A percentile compares a stretch with the other conserved stretches of the same genome.
Evolutionary conservation across 2,888 invertebrate genomes (phyloP).

Genomic region (Leucozona laternaria): DNA sequence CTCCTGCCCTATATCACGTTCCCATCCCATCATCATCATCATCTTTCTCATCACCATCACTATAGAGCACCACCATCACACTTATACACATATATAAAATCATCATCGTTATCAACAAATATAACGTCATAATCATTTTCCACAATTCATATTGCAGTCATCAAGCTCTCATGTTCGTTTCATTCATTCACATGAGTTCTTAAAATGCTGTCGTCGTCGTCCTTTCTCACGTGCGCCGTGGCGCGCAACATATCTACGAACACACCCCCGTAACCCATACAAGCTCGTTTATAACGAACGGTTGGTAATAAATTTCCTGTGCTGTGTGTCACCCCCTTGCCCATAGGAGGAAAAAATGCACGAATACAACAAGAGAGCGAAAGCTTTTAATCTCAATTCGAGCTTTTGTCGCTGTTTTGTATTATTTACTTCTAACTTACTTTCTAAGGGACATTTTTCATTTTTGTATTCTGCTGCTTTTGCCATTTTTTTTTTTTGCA

Average conservation of each 20-base stretch:
- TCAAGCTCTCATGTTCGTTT: conserved; percentile 72
- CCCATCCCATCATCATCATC: conserved; percentile 68
- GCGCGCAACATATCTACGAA: conserved; percentile 55
- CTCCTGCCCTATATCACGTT: conserved; percentile 27
- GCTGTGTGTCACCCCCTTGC: conserved; percentile 50
- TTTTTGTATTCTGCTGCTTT: conserved; percentile 25
- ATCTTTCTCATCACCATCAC: conserved; percentile 40
- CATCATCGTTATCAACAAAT: conserved; percentile 68
- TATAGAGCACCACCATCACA: conserved; percentile 50
- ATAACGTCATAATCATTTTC: conserved; percentile 69
- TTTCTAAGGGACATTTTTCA: conserved; percentile 28
- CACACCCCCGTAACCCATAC: conserved; percentile 56
- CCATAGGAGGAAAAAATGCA: conserved; percentile 22
- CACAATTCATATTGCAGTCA: conserved; percentile 75
- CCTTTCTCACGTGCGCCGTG: conserved; percentile 69
- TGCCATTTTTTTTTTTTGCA: not conserved
- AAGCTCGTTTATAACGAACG: conserved; percentile 29
- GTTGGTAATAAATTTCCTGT: conserved; percentile 66
- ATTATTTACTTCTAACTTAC: conserved; percentile 49
- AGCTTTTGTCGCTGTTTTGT: conserved; percentile 41
- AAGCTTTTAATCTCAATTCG: conserved; percentile 56
- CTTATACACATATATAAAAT: conserved; percentile 38
- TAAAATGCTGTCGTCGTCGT: conserved; percentile 50
- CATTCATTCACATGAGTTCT: conserved; percentile 72
- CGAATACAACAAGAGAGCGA: conserved; percentile 37